Conservation (phyloP, 2,888 invertebrate genomes). For the Sesia bembeciformis region DNA sequence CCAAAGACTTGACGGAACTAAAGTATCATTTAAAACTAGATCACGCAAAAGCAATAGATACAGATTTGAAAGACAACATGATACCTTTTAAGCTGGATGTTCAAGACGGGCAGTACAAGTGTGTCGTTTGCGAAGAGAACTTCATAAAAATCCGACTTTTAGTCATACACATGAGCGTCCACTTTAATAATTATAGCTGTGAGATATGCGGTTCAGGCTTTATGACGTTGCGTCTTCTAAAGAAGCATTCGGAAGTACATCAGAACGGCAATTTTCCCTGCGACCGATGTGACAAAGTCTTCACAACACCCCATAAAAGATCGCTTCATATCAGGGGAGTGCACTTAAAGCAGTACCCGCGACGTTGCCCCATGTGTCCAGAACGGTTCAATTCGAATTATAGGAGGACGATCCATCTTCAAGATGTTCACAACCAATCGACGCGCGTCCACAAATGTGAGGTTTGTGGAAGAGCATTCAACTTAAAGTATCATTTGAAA, state of each 20-base stretch:
- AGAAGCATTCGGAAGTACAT: conserved; percentile 62
- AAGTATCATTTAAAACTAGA: conserved; percentile 47
- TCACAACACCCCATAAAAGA: conserved; percentile 53
- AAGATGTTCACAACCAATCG: conserved; percentile 61
- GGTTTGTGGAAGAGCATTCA: conserved; percentile 57
- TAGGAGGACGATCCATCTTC: conserved; percentile 58
- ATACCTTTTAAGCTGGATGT: conserved; percentile 55
- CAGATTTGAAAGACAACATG: conserved; percentile 54
- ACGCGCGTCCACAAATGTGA: conserved; percentile 62
- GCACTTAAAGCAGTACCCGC: conserved; percentile 52
- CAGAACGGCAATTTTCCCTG: conserved; percentile 59
- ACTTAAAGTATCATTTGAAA: conserved; percentile 58
- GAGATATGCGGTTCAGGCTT: conserved; percentile 63
- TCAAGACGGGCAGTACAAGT: conserved; percentile 38
- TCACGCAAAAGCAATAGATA: conserved; percentile 47
- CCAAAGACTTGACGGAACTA: conserved; percentile 32
- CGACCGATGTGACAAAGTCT: conserved; percentile 53
- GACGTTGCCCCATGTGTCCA: conserved; percentile 60
- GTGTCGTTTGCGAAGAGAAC: conserved; percentile 49
- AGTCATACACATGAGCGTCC: conserved; percentile 65
- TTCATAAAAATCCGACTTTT: conserved; percentile 58
- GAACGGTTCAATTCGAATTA: conserved; percentile 65
- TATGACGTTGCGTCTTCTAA: conserved; percentile 55
- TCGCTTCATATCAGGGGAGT: conserved; percentile 56
- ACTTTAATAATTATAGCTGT: conserved; percentile 64